Conservation (phyloP, 2,797 vertebrate species). For the Pitangus sulphuratus region DNA sequence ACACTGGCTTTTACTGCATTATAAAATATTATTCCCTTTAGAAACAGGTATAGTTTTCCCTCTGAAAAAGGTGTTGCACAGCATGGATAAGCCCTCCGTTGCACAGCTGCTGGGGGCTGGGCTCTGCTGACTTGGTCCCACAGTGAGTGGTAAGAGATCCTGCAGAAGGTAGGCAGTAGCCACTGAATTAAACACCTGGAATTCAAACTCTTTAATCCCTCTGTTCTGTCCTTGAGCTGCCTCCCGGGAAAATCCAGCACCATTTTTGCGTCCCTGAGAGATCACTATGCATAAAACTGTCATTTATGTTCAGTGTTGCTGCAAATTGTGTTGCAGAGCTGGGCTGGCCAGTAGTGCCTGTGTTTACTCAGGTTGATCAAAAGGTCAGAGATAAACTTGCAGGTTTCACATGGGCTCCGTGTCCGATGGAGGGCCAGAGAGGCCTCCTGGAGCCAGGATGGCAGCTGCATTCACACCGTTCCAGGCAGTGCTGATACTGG, state of each 20-base stretch:
- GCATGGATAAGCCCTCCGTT: neutral
- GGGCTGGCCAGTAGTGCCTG: neutral
- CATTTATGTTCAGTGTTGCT: neutral
- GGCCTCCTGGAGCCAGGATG: neutral
- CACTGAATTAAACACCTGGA: neutral
- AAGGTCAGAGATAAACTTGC: neutral
- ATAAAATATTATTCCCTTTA: neutral
- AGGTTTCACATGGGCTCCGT: neutral
- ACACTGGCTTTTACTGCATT: neutral
- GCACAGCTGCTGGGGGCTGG: neutral
- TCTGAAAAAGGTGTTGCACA: neutral
- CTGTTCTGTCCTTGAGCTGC: neutral
- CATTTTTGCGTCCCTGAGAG: neutral
- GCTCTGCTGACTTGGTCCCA: neutral
- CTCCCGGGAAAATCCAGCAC: neutral
- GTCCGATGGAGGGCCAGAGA: neutral
- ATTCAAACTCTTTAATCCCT: neutral
- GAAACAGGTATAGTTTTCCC: neutral
- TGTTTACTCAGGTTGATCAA: neutral
- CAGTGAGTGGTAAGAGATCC: neutral
- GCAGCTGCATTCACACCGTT: neutral
- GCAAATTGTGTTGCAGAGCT: neutral
- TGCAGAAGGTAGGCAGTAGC: neutral
- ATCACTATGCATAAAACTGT: neutral
- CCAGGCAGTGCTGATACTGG: neutral